phyloP scores from a whole-genome alignment of 2,888 invertebrate species.

The Kryphioiulus occultus region DNA sequence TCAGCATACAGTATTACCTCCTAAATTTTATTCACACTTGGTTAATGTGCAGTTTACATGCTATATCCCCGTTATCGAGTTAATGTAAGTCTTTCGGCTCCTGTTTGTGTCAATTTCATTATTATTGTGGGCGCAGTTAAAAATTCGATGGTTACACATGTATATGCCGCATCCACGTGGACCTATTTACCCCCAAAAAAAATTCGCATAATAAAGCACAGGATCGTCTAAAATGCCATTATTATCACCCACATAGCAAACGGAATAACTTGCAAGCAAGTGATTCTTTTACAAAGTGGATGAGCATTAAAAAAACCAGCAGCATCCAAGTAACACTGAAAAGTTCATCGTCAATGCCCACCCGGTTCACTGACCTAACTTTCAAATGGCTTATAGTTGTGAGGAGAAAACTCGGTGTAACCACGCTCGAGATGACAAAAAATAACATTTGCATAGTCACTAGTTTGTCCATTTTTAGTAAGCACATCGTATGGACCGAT shows the following conservation, averaged over 20 bases:
- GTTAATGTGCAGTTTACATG: no score
- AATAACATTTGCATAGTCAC: no score
- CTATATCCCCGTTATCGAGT: no score
- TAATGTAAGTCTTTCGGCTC: not conserved
- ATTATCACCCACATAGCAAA: not conserved
- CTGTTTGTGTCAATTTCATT: not conserved
- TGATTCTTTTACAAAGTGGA: not conserved
- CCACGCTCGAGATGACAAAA: no score
- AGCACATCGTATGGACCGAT: no score
- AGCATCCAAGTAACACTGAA: not conserved
- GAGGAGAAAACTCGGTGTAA: not conserved
- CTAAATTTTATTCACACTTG: no score
- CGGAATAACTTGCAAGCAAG: not conserved
- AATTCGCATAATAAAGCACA: not conserved
- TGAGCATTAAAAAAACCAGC: not conserved
- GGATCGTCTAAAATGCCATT: slow-evolving; percentile 7
- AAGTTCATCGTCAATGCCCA: not conserved
- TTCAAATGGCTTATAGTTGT: slow-evolving; percentile 11
- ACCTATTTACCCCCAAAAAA: not conserved
- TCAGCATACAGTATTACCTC: no score
- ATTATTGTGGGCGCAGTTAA: not conserved
- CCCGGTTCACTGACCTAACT: slow-evolving; percentile 23
- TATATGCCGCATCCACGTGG: not conserved
- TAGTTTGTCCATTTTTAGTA: no score
- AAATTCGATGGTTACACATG: not conserved